These are phyloP conservation scores for Mustela lutreola DNA, from an alignment of 2,113 vertebrate species.

Conservation along the genomic window DNA sequence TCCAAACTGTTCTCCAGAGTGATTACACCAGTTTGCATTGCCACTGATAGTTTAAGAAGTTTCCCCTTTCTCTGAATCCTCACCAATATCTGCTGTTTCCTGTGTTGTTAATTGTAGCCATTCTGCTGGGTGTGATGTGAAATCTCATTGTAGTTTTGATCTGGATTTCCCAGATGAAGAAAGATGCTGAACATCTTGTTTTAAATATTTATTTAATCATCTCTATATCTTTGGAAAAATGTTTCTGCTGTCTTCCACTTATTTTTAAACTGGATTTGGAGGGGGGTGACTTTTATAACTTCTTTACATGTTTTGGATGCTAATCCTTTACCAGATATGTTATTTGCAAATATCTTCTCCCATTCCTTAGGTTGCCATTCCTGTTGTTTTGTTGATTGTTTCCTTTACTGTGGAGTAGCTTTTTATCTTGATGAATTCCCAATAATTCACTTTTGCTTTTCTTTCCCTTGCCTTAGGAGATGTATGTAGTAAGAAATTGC, in stretches of 20 bases:
- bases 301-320: not conserved
- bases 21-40: not conserved
- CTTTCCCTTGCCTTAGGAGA: not conserved
- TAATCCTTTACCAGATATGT: not conserved
- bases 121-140: not conserved
- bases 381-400: not conserved
- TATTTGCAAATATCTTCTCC: not conserved
- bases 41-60: not conserved
- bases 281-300: not conserved
- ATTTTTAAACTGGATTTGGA: not conserved
- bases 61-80: not conserved
- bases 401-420: not conserved
- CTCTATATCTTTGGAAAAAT: not conserved
- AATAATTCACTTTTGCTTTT: not conserved
- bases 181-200: not conserved
- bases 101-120: not conserved
- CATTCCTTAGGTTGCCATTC: not conserved
- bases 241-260: not conserved
- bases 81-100: not conserved
- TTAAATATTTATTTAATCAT: not conserved
- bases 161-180: not conserved
- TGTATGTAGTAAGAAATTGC: not conserved
- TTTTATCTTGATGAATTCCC: not conserved
- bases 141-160: not conserved
- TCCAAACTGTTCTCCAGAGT: not conserved